These are phyloP conservation scores for Leptopilina syphax DNA, from an alignment of 2,888 invertebrate genomes.

Conservation along the genomic window DNA sequence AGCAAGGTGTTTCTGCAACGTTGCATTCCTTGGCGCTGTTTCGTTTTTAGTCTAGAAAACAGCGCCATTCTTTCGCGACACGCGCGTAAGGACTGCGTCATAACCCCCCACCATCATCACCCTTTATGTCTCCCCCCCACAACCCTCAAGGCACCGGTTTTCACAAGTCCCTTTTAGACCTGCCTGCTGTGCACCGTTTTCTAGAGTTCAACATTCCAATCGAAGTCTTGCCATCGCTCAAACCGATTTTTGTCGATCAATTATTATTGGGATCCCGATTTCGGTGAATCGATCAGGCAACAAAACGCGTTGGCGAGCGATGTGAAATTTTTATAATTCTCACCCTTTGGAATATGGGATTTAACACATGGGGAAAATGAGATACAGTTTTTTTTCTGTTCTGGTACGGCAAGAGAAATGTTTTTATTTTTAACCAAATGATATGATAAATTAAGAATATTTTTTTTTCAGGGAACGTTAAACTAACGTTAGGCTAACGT, in stretches of 20 bases:
- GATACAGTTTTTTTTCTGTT: too few relatives aligned
- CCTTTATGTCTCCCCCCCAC: not conserved
- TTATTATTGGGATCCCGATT: slow-evolving; percentile 21
- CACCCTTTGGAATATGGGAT: not conserved
- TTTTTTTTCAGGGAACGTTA: too few relatives aligned
- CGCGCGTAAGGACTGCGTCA: slow-evolving; percentile 64
- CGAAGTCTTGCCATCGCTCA: slow-evolving; percentile 48
- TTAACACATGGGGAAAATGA: too few relatives aligned
- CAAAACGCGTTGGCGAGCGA: slow-evolving; percentile 9
- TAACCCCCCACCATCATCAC: slow-evolving; percentile 37
- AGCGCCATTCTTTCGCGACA: slow-evolving; percentile 70
- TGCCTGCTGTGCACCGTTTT: slow-evolving; percentile 30
- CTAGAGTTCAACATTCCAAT: slow-evolving; percentile 52
- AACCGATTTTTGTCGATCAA: slow-evolving; percentile 48
- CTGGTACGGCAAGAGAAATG: too few relatives aligned
- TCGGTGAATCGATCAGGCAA: slow-evolving; percentile 1
- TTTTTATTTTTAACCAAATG: too few relatives aligned
- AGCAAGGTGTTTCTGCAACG: slow-evolving; percentile 70
- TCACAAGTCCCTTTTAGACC: slow-evolving; percentile 36
- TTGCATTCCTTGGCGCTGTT: slow-evolving; percentile 73
- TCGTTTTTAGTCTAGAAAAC: slow-evolving; percentile 73
- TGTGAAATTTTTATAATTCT: slow-evolving; percentile 7
- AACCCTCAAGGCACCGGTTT: slow-evolving; percentile 26
- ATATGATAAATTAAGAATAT: too few relatives aligned
- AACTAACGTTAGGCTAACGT: too few relatives aligned